Base-by-base conservation (phyloP, 2,888 invertebrate genomes). In the Cataglyphis albicans region DNA sequence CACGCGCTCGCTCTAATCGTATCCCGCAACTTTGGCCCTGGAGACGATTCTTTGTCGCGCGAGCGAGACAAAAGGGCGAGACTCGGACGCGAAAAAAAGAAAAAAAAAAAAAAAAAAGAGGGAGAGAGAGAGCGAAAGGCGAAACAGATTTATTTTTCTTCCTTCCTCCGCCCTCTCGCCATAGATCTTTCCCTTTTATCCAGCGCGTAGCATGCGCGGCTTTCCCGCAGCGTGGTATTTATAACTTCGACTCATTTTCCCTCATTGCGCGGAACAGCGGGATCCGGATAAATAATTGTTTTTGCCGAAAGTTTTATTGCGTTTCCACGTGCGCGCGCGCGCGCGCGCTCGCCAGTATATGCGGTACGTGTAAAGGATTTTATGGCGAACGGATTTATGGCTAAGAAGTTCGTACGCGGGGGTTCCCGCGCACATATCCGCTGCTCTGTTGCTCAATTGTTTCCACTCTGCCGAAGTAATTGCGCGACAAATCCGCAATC, bases 181-280 rank as follows among this genome's bases (percentile, higher is more conserved):
- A 82, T 89, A 89, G 82, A 89, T 89, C 89, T 89, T 85, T 74
- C 81, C 80, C 84, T 85, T 89, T 89, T 88, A 87, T 89, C 86
- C 87, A 76, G 73, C 55, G 82, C 74, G 74, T 75, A 81, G 74
- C 76, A 76, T 81, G 70, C 78, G 70, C 78, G 21, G 70, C 75
- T 76, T 82, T 72, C 87, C 87, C 85, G 84, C 64, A 80, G 84
- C 70, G 85, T 65, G 81, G 85, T 89, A 90, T 89, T 90, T 90
- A 89, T 89, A 89, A 89, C 89, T 86, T 89, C 89, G 89, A 87
- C 88, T 89, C 89, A 89, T 89, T 89, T 87, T 88, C 88, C 89
- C 88, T 89, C 87, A 87, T 89, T 86, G 86, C 89, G 72, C 84
- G 68, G 80, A 84, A 85, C 88, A 85, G 78, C 81, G 82, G 87